Percentiles rank a stretch among this genome's conserved stretches.
Conservation (phyloP, 2,888 invertebrate species). For the Drosophila heteroneura region DNA sequence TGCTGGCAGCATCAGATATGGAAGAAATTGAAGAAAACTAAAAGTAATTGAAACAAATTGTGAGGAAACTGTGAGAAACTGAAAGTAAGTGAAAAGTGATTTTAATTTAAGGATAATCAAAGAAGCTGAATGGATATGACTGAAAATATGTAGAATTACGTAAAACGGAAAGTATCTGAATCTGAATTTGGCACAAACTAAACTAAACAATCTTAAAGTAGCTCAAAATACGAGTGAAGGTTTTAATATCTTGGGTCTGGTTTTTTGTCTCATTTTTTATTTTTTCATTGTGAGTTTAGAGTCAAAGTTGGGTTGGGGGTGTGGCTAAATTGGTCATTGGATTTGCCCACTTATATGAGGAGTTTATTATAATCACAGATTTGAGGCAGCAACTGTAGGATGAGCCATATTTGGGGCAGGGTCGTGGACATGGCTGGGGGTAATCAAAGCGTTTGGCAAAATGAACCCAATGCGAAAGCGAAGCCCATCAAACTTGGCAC, state of each 20-base stretch:
- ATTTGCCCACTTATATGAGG: conserved; percentile 44
- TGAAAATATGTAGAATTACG: not conserved
- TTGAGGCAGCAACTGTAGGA: conserved; percentile 18
- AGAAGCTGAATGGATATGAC: not conserved
- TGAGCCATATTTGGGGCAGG: not conserved
- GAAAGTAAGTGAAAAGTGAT: not conserved
- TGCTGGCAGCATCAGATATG: not conserved
- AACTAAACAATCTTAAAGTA: not conserved
- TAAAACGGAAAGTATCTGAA: not conserved
- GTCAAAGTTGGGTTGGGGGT: conserved; percentile 5
- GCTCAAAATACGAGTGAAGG: not conserved
- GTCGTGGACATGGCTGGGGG: not conserved
- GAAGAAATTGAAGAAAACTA: not conserved
- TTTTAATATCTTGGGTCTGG: not conserved
- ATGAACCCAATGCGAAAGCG: conserved; percentile 35
- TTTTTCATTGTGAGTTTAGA: not conserved
- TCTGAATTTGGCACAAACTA: not conserved
- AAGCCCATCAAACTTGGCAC: conserved; percentile 48
- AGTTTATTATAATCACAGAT: conserved; percentile 32
- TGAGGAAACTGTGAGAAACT: not conserved
- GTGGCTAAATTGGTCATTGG: conserved; percentile 48
- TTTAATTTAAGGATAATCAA: not conserved
- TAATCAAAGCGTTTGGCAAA: conserved; percentile 50
- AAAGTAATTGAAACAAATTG: conserved; percentile 4
- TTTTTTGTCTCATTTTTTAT: not conserved